Conservation (phyloP, 2,888 invertebrate genomes). For the Aphidius colemani region DNA sequence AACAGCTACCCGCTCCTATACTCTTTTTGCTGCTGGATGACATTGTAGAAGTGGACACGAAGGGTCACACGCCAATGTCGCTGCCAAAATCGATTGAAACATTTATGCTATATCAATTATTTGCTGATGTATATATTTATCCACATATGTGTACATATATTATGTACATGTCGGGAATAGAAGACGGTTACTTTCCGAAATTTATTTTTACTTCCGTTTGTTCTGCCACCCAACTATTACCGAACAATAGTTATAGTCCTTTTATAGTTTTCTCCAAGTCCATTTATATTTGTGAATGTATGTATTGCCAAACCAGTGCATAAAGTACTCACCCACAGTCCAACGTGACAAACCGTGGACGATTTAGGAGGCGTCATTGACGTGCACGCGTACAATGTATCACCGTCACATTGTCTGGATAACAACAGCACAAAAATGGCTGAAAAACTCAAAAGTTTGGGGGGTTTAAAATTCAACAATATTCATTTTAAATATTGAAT, state of each 20-base stretch:
- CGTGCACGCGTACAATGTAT: conserved; percentile 2
- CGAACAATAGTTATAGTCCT: conserved; percentile 36
- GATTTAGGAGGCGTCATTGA: conserved; percentile 6
- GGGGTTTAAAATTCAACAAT: not conserved
- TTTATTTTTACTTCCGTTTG: conserved; percentile 36
- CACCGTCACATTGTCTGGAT: not conserved
- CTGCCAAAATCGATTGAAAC: conserved; percentile 34
- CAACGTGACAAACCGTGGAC: conserved; percentile 23
- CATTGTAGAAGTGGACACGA: not conserved
- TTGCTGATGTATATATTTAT: conserved; percentile 26
- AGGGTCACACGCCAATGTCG: conserved; percentile 18
- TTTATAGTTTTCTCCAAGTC: conserved; percentile 13
- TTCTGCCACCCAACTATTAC: conserved; percentile 32
- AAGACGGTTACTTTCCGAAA: conserved; percentile 32
- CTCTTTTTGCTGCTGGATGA: no score
- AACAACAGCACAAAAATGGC: not conserved
- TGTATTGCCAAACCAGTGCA: conserved; percentile 1
- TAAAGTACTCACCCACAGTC: conserved; percentile 24
- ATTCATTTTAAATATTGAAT: no score
- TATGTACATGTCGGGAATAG: not conserved
- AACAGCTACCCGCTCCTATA: no score
- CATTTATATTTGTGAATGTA: conserved; percentile 8
- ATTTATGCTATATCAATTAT: conserved; percentile 41
- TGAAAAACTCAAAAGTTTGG: not conserved
- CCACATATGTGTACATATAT: conserved; percentile 13